A percentile compares a stretch with the other conserved stretches of the same genome.
Conservation (phyloP, 2,797 vertebrate genomes). For the Typhlichthys eigenmanni region DNA sequence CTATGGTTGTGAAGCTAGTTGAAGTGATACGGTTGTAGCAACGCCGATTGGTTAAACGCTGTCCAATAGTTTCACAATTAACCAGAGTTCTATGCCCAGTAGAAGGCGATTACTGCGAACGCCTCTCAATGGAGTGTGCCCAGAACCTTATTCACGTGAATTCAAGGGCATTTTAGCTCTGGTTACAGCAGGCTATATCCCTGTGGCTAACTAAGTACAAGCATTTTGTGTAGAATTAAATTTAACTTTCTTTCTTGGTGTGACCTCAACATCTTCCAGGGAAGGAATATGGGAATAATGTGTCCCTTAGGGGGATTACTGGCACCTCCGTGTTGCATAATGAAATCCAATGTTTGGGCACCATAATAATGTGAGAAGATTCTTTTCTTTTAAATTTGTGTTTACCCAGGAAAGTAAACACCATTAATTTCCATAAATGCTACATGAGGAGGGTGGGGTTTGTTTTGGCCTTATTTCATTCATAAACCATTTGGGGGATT, state of each 20-base stretch:
- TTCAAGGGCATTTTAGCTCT: too few relatives aligned
- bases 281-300: not conserved
- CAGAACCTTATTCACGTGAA: too few relatives aligned
- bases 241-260: not conserved
- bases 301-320: not conserved
- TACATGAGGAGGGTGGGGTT: not conserved
- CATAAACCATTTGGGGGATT: too few relatives aligned
- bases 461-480: not conserved
- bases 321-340: not conserved
- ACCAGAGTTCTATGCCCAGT: too few relatives aligned
- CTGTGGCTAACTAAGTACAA: not conserved
- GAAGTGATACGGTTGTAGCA: too few relatives aligned
- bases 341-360: not conserved
- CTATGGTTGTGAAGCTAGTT: too few relatives aligned
- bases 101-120: too few relatives aligned
- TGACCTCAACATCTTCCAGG: not conserved
- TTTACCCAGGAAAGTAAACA: not conserved
- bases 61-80: too few relatives aligned
- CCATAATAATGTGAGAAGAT: not conserved
- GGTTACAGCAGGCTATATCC: too few relatives aligned
- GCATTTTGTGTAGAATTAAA: not conserved
- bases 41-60: too few relatives aligned
- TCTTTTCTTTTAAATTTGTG: not conserved
- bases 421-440: not conserved
- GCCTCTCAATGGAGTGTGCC: too few relatives aligned